These are phyloP conservation scores for Vollenhovia emeryi DNA, from an alignment of 1,140 invertebrate species.

Conservation along the genomic window DNA sequence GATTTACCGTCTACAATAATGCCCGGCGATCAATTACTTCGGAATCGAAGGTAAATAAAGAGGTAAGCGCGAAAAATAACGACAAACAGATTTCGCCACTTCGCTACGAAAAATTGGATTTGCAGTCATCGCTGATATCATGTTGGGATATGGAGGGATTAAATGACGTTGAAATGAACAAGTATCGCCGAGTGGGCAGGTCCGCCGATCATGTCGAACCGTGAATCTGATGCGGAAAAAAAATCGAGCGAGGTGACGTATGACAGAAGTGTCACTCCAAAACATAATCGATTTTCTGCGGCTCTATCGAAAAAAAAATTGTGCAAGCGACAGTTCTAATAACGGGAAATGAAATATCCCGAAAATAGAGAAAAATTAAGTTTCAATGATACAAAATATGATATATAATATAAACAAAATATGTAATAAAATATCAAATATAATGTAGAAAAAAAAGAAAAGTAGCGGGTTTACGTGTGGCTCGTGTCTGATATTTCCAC, in stretches of 20 bases:
- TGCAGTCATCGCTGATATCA: slow-evolving; percentile 17
- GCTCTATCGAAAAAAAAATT: slow-evolving; percentile 35
- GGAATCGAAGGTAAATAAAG: neutral
- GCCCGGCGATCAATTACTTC: neutral
- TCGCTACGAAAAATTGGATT: slow-evolving; percentile 15
- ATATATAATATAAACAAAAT: no score
- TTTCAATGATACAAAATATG: no score
- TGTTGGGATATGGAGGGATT: slow-evolving; percentile 15
- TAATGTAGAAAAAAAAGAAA: neutral
- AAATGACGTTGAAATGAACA: slow-evolving; percentile 56
- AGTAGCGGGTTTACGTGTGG: neutral
- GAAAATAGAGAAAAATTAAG: neutral
- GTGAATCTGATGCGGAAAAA: slow-evolving; percentile 28
- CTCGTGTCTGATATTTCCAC: neutral
- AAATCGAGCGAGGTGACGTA: slow-evolving; percentile 49
- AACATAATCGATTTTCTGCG: slow-evolving; percentile 49
- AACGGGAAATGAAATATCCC: slow-evolving; percentile 6
- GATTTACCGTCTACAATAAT: neutral
- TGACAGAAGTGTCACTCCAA: slow-evolving; percentile 50
- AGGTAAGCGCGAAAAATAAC: neutral
- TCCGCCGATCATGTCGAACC: slow-evolving; percentile 23
- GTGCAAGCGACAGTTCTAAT: slow-evolving; percentile 45
- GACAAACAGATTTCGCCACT: neutral
- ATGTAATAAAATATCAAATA: no score
- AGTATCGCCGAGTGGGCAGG: slow-evolving; percentile 1